phyloP scores from a whole-genome alignment of 1,140 invertebrate species.

The Brachionus manjavacas region DNA sequence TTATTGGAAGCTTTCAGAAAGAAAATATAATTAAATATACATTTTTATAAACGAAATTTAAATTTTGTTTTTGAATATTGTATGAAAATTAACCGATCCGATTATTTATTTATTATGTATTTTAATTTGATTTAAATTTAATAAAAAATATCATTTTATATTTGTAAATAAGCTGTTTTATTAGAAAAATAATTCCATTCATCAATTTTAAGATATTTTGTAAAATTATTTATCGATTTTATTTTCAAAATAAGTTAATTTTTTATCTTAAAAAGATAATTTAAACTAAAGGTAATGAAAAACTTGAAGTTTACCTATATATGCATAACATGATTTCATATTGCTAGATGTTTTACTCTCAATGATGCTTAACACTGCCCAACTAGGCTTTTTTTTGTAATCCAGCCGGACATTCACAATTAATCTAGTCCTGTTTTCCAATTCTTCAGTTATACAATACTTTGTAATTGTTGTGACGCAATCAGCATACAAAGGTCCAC shows the following conservation, averaged over 20 bases:
- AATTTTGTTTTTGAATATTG: background rate
- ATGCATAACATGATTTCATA: background rate
- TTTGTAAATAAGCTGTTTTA: too few relatives aligned
- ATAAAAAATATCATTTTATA: too few relatives aligned
- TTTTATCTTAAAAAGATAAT: slow-evolving; percentile 1
- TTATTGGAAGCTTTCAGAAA: too few relatives aligned
- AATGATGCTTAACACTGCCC: background rate
- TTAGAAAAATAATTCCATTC: too few relatives aligned
- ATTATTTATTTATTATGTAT: too few relatives aligned
- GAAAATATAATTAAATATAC: too few relatives aligned
- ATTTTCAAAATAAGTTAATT: background rate
- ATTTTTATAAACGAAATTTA: too few relatives aligned
- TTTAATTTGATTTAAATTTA: too few relatives aligned
- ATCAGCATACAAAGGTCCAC: background rate
- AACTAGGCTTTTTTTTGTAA: slow-evolving; percentile 26
- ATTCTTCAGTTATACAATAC: background rate
- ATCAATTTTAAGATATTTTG: too few relatives aligned
- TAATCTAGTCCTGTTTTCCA: background rate
- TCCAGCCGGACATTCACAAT: background rate
- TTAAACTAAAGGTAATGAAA: background rate
- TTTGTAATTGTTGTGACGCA: background rate
- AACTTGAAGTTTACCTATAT: background rate
- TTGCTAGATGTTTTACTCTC: slow-evolving; percentile 17
- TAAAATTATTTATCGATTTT: too few relatives aligned
- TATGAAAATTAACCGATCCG: too few relatives aligned